These are phyloP conservation scores for Drosophila ohnishii DNA, from an alignment of 1,140 invertebrate species.

Conservation along the genomic window DNA sequence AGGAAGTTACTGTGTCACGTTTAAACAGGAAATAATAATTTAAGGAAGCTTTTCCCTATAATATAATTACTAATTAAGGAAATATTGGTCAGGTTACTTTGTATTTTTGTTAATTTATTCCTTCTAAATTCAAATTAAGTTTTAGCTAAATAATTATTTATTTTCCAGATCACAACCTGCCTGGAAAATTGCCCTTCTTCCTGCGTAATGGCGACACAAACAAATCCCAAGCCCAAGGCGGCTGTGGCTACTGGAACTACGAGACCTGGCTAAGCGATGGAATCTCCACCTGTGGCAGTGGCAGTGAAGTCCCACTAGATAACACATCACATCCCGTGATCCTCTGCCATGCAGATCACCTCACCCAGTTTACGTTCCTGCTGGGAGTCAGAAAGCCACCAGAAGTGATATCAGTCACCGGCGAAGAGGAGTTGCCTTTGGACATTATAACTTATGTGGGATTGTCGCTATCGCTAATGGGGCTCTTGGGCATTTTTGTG, in stretches of 20 bases:
- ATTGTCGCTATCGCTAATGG: constrained; percentile 85
- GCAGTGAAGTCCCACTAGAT: not conserved
- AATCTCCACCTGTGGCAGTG: constrained; percentile 26
- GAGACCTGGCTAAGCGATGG: constrained; percentile 65
- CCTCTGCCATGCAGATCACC: constrained; percentile 85
- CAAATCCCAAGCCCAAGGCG: constrained; percentile 4
- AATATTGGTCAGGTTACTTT: not conserved
- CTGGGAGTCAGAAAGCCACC: constrained; percentile 70
- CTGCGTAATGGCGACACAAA: constrained; percentile 36
- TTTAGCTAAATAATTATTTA: no score
- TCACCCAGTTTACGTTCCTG: constrained; percentile 86
- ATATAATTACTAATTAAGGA: not conserved
- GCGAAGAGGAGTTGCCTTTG: constrained; percentile 83
- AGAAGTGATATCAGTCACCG: not conserved
- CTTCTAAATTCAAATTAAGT: not conserved
- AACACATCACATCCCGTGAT: constrained; percentile 12
- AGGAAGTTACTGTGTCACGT: no score
- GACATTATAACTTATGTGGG: constrained; percentile 85
- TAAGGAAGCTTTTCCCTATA: no score
- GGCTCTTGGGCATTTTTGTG: constrained; percentile 85
- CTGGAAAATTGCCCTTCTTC: constrained; percentile 52
- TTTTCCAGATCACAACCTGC: constrained; percentile 43
- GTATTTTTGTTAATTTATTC: no score
- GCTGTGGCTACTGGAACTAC: constrained; percentile 80
- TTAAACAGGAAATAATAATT: no score